Conservation (phyloP, 2,888 invertebrate species). For the Epirrhoe alternata region DNA sequence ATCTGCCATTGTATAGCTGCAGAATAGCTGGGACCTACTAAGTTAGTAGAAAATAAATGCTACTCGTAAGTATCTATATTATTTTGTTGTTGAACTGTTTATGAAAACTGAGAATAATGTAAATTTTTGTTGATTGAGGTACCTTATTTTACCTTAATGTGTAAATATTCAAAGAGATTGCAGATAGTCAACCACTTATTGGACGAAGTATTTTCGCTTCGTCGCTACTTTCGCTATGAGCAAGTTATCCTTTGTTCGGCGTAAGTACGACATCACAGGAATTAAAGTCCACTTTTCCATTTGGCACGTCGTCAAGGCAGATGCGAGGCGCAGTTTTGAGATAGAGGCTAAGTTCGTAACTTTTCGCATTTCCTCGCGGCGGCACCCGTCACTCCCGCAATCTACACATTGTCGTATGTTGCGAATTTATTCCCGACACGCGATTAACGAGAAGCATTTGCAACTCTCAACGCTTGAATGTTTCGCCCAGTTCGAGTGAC, state of each 20-base stretch:
- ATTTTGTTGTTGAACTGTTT: neutral
- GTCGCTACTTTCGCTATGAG: constrained; percentile 11
- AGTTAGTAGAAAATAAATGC: neutral
- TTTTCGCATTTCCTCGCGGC: constrained; percentile 75
- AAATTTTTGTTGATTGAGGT: too few species aligned
- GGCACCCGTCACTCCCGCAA: constrained; percentile 49
- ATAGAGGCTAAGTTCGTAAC: constrained; percentile 77
- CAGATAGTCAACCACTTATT: neutral
- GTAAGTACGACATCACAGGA: constrained; percentile 29
- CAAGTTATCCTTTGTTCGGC: constrained; percentile 24
- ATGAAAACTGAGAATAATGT: neutral
- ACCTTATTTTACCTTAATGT: too few species aligned
- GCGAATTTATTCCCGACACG: constrained; percentile 63
- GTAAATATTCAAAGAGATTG: neutral
- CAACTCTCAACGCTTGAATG: constrained; percentile 31
- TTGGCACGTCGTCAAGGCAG: constrained; percentile 74
- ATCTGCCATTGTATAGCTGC: neutral
- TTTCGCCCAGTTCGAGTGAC: constrained; percentile 31
- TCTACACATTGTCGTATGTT: constrained; percentile 64
- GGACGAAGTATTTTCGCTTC: neutral
- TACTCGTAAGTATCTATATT: neutral
- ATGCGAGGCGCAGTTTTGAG: constrained; percentile 71
- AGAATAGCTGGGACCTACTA: neutral
- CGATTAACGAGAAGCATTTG: constrained; percentile 63
- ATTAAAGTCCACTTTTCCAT: constrained; percentile 69